These are phyloP conservation scores for Cephus cinctus DNA, from an alignment of 1,140 invertebrate species.

Conservation along the genomic window DNA sequence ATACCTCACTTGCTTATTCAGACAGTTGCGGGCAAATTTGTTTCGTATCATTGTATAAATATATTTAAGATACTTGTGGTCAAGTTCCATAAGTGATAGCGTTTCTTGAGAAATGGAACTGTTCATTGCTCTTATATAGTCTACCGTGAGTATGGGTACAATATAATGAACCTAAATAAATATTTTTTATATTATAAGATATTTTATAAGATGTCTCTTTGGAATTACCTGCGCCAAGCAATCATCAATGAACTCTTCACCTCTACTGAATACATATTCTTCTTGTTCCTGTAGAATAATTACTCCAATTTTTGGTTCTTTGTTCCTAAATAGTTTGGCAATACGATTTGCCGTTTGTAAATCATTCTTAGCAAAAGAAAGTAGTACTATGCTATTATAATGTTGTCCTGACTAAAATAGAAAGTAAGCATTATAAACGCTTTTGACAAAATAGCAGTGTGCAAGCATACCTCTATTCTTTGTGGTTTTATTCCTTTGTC, in stretches of 20 bases:
- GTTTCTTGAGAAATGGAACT: too few relatives aligned
- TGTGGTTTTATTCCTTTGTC: too few relatives aligned
- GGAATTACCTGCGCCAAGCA: slow-evolving; percentile 38
- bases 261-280: slow-evolving; percentile 33
- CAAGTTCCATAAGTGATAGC: slow-evolving; percentile 18
- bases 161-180: slow-evolving; percentile 37
- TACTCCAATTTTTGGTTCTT: slow-evolving; percentile 40
- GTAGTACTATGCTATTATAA: slow-evolving; percentile 37
- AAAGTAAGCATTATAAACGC: too few relatives aligned
- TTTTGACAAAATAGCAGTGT: too few relatives aligned
- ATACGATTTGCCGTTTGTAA: slow-evolving; percentile 23
- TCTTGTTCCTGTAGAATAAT: slow-evolving; percentile 42
- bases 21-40: slow-evolving; percentile 37
- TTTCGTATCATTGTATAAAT: slow-evolving; percentile 37
- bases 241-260: slow-evolving; percentile 42
- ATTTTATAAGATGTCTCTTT: neutral
- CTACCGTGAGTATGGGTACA: slow-evolving; percentile 40
- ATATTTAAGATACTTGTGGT: slow-evolving; percentile 41
- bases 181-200: slow-evolving; percentile 3
- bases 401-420: slow-evolving; percentile 6
- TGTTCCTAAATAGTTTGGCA: slow-evolving; percentile 33
- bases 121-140: slow-evolving; percentile 31
- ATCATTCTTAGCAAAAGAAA: slow-evolving; percentile 41
- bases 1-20: slow-evolving; percentile 40
- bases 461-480: too few relatives aligned